phyloP scores from a whole-genome alignment of 92 coral and sea anemone genomes.

The Phymanthus crucifer region DNA sequence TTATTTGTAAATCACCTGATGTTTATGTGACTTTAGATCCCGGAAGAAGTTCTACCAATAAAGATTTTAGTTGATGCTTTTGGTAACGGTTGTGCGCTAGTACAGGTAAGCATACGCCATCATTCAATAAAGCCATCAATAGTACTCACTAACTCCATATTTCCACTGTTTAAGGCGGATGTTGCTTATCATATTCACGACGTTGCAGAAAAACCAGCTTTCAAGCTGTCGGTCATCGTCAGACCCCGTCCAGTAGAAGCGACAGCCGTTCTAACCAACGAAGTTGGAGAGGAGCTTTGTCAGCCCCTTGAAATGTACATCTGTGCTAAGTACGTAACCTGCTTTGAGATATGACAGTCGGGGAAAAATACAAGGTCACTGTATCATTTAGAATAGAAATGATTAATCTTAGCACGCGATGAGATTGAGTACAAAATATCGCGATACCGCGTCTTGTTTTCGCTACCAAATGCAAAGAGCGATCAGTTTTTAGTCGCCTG shows the following conservation, averaged over 20 bases:
- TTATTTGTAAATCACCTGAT: too few relatives aligned
- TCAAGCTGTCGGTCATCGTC: constrained; percentile 66
- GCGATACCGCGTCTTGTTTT: too few relatives aligned
- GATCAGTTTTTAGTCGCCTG: too few relatives aligned
- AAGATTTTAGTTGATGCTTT: constrained; percentile 49
- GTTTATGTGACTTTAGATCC: too few relatives aligned
- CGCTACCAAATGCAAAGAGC: too few relatives aligned
- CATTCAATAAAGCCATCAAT: too few relatives aligned
- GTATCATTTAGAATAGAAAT: too few relatives aligned
- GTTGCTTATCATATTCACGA: constrained; percentile 83
- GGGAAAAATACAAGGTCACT: too few relatives aligned
- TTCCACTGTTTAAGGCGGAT: constrained; percentile 59
- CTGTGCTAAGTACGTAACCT: constrained; percentile 60
- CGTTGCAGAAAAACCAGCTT: constrained; percentile 79
- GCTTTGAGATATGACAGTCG: not conserved
- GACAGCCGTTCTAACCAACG: constrained; percentile 35
- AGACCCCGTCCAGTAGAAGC: constrained; percentile 29
- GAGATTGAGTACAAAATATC: too few relatives aligned
- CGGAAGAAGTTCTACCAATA: constrained; percentile 54
- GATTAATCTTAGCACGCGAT: too few relatives aligned
- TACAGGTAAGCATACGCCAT: constrained; percentile 57
- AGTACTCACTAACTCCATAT: too few relatives aligned
- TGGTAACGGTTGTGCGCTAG: constrained; percentile 83
- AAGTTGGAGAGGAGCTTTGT: constrained; percentile 70
- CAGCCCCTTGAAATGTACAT: constrained; percentile 71